Evolutionary conservation across 2,113 vertebrate genomes (phyloP).

Genomic region (Urocitellus parryii): DNA sequence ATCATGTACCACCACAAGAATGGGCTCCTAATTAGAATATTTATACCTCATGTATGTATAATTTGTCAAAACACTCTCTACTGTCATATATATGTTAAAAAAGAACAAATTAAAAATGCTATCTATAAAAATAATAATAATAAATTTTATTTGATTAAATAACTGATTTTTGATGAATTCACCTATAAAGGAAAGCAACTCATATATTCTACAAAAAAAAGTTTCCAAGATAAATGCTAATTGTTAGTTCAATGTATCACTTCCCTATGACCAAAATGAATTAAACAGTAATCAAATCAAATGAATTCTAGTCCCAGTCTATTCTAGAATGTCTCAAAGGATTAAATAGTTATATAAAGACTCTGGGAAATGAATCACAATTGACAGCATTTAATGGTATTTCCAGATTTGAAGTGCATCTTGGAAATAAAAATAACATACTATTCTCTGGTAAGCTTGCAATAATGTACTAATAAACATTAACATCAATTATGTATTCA

Average conservation of each 20-base stretch:
- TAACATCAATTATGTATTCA: background rate
- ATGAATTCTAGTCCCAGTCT: background rate
- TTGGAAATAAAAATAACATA: background rate
- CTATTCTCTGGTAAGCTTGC: background rate
- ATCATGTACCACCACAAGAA: too few relatives aligned
- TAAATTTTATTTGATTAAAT: background rate
- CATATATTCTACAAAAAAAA: background rate
- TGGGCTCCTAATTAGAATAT: too few relatives aligned
- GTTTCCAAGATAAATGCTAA: background rate
- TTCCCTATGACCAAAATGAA: background rate
- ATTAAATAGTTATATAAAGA: background rate
- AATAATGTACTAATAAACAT: background rate
- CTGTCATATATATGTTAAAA: too few relatives aligned
- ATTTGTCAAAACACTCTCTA: too few relatives aligned
- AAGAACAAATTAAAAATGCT: too few relatives aligned
- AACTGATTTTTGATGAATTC: background rate
- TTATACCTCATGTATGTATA: too few relatives aligned
- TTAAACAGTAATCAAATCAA: background rate
- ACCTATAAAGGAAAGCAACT: background rate
- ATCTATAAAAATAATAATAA: too few relatives aligned
- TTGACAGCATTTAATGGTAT: background rate
- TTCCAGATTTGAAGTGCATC: background rate
- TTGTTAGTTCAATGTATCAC: background rate
- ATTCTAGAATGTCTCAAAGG: background rate
- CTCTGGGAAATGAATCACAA: background rate